Conservation (phyloP, 2,113 vertebrate genomes). For the Meleagris gallopavo region DNA sequence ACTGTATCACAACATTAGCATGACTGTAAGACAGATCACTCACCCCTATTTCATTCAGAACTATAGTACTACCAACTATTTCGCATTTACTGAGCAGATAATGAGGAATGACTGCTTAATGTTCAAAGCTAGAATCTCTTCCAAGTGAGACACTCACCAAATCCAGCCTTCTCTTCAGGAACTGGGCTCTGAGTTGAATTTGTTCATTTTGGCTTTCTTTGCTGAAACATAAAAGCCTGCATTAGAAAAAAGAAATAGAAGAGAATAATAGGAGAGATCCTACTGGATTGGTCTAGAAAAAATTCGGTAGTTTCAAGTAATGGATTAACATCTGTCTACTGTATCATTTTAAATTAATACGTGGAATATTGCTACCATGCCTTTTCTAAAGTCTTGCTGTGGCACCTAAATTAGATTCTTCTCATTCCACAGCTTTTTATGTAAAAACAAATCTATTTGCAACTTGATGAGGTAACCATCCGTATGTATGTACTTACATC, state of each 20-base stretch:
- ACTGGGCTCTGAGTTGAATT: neutral
- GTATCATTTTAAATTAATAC: neutral
- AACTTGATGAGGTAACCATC: neutral
- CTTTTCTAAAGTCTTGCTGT: neutral
- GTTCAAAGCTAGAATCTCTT: neutral
- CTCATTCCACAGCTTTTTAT: neutral
- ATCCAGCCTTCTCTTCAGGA: neutral
- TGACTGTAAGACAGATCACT: neutral
- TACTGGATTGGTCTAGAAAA: neutral
- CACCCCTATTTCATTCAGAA: neutral
- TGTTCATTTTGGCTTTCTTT: neutral
- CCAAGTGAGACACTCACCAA: neutral
- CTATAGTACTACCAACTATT: neutral
- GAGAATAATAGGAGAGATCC: neutral
- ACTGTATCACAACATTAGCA: neutral
- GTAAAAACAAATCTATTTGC: neutral
- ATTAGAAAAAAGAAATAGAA: neutral
- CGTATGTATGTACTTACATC: no score
- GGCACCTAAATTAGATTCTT: neutral
- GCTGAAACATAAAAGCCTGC: neutral
- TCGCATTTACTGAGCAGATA: neutral
- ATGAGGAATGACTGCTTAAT: accelerated
- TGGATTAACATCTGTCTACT: neutral
- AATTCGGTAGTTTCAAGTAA: neutral
- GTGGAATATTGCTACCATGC: neutral